Evolutionary conservation across 2,113 vertebrate species (phyloP).

Genomic region (Scalopus aquaticus): DNA sequence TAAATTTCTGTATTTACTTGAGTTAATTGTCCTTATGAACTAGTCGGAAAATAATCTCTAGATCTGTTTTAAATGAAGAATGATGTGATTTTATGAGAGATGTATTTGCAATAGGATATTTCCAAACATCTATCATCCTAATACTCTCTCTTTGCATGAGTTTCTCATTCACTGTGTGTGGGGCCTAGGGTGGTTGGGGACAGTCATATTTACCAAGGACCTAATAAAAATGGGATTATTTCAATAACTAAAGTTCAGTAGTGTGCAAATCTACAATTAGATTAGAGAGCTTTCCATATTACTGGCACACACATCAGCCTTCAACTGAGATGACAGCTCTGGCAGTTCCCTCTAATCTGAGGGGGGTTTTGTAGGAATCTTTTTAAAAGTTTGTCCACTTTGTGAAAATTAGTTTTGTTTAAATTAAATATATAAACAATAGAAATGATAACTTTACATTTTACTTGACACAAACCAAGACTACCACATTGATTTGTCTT

Average conservation of each 20-base stretch:
- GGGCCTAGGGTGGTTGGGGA: too few relatives aligned
- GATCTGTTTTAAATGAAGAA: background rate
- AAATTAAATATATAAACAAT: background rate
- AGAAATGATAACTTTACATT: background rate
- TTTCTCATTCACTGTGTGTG: background rate
- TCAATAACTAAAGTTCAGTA: background rate
- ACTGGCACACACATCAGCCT: background rate
- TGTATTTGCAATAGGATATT: background rate
- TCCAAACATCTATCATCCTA: background rate
- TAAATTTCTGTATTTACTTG: background rate
- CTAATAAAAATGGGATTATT: background rate
- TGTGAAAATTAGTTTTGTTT: background rate
- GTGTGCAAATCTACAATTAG: background rate
- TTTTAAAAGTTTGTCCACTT: background rate
- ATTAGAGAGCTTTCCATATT: background rate
- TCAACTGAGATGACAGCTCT: background rate
- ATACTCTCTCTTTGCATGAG: background rate
- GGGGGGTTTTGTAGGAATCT: background rate
- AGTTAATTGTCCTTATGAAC: background rate
- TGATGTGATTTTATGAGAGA: background rate
- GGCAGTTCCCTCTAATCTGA: background rate
- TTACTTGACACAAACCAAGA: background rate
- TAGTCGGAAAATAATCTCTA: background rate
- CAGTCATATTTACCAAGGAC: background rate
- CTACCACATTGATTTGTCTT: background rate